phyloP scores from a whole-genome alignment of 2,113 vertebrate genomes.

The Pollachius pollachius region DNA sequence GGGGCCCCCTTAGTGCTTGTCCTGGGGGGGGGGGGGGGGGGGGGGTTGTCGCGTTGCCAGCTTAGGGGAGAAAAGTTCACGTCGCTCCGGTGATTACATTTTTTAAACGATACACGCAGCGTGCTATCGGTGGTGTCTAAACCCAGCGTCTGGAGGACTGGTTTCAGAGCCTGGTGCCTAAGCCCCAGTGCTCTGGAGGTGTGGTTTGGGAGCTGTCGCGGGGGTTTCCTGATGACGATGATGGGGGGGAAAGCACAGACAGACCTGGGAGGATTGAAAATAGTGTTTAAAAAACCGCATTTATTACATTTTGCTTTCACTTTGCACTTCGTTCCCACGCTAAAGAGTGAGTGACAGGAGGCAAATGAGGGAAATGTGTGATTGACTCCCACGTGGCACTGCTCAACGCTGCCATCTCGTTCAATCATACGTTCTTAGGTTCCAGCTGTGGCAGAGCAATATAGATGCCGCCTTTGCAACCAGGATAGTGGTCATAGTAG shows the following conservation, averaged over 20 bases:
- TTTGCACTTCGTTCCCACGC: background rate
- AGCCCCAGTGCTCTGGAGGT: no score
- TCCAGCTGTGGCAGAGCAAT: slow-evolving; percentile 4
- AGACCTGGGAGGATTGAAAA: background rate
- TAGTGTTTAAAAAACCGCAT: slow-evolving; percentile 3
- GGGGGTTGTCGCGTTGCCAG: no score
- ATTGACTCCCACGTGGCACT: slow-evolving; percentile 13
- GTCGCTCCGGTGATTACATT: no score
- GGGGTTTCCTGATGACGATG: no score
- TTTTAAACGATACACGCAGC: no score
- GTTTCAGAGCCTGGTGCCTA: background rate
- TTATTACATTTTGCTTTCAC: background rate
- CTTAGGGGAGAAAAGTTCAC: no score
- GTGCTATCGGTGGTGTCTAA: no score
- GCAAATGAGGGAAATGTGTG: slow-evolving; percentile 17
- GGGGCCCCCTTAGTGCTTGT: no score
- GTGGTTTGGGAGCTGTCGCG: background rate
- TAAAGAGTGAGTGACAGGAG: slow-evolving; percentile 19
- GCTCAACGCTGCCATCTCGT: slow-evolving; percentile 18
- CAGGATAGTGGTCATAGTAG: slow-evolving; percentile 14
- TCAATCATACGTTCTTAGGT: background rate
- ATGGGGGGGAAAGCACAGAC: background rate
- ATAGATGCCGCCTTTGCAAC: slow-evolving; percentile 4
- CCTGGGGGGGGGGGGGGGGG: no score
- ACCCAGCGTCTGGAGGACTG: background rate